Evolutionary conservation across 2,113 vertebrate genomes (phyloP), one percentile per base, ranked within the genome.

Genomic region (Cryptoleucopteryx plumbea): DNA sequence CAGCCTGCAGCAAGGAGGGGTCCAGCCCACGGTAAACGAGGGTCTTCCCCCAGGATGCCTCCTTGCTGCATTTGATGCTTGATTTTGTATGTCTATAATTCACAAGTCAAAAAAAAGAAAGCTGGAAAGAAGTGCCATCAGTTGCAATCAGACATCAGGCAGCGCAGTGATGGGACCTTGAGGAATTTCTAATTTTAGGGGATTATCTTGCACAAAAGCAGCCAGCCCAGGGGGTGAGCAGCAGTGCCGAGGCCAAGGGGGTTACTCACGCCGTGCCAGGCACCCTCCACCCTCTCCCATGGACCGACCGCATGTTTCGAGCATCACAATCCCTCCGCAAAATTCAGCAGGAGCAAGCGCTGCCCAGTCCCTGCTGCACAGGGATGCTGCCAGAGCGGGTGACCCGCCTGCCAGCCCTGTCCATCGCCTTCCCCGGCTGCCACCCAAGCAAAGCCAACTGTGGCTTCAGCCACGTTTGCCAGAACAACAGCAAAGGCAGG

Each of bases 241-340:
- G 63, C 65, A 62, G 56, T 6, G 5, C n/a, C 2, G 8, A n/a
- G 45, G 47, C 19, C 1, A 3, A 52, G 12, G 50, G 48, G 18
- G 19, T 32, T 25, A 40, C 13, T n/a, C 1, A 1, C 20, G 21
- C 53, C 2, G 5, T 47, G 31, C 27, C 59, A 66, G 52, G 21
- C 2, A 0, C 27, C 27, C 14, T 80, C 48, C 66, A 16, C 21
- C 43, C 36, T 32, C 21, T 38, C 34, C 47, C 34, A 13, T 3
- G 53, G 52, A 47, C 53, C 1, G 0, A 26, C 25, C 1, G 0
- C 23, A 12, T 1, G 7, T 36, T 59, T 65, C 59, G 31, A 45
- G 38, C 53, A 17, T 47, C 52, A 13, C 11, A 11, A 13, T n/a
- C 25, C 82, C n/a, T 12, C 13, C 32, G 43, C 58, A 65, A 45